Evolutionary conservation across 1,140 invertebrate species (phyloP).

Genomic region (Philaenus spumarius): DNA sequence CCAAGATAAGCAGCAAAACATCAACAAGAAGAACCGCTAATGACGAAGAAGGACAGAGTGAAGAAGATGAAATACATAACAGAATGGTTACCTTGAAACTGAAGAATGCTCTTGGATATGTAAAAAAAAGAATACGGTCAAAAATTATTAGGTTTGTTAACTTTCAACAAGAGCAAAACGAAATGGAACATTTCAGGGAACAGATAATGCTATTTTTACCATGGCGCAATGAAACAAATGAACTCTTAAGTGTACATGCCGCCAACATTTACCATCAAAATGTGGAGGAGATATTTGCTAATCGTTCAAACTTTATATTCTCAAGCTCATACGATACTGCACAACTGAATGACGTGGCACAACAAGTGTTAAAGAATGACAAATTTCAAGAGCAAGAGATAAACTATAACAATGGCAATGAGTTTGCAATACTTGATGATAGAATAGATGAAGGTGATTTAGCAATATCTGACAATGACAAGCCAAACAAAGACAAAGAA

Average conservation of each 20-base stretch:
- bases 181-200: not conserved
- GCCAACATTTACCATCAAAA: not conserved
- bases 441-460: not conserved
- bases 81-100: too few species aligned
- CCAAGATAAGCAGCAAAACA: too few species aligned
- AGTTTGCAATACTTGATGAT: not conserved
- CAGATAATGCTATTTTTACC: conserved; percentile 2
- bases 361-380: not conserved
- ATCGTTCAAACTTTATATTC: not conserved
- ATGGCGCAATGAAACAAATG: conserved; percentile 5
- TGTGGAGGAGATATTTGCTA: not conserved
- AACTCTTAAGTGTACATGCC: not conserved
- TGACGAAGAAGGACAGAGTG: too few species aligned
- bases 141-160: too few species aligned
- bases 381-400: not conserved
- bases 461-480: not conserved
- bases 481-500: not conserved
- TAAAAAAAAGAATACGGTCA: too few species aligned
- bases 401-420: not conserved
- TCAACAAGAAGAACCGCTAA: too few species aligned
- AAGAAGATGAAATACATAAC: too few species aligned
- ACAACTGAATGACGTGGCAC: not conserved
- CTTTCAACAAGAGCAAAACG: not conserved
- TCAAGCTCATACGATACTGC: too few species aligned
- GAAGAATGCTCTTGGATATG: too few species aligned